Evolutionary conservation across 2,888 invertebrate species (phyloP).

Genomic region (Amiota mariae): DNA sequence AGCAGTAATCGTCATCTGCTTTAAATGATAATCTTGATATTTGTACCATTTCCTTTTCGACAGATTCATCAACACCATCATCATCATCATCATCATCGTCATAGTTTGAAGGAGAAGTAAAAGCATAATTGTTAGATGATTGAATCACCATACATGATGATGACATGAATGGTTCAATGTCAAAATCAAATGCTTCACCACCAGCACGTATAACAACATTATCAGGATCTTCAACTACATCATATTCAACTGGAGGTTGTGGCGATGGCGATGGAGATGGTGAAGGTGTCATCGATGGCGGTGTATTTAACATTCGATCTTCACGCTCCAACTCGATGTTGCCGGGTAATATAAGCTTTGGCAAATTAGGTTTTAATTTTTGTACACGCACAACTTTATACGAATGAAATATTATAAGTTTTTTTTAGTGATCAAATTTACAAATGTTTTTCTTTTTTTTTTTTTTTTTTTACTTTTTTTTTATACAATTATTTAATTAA

Average conservation of each 20-base stretch:
- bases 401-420: slow-evolving; percentile 38
- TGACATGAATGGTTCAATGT: slow-evolving; percentile 32
- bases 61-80: neutral
- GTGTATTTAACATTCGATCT: slow-evolving; percentile 38
- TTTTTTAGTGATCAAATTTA: slow-evolving; percentile 12
- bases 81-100: slow-evolving; percentile 8
- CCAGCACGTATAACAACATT: slow-evolving; percentile 66
- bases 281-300: slow-evolving; percentile 67
- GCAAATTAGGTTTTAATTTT: slow-evolving; percentile 73
- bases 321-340: slow-evolving; percentile 67
- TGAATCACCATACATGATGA: slow-evolving; percentile 37
- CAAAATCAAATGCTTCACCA: slow-evolving; percentile 64
- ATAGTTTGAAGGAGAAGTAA: neutral
- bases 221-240: slow-evolving; percentile 73
- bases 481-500: slow-evolving; percentile 2
- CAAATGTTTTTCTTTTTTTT: neutral
- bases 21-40: slow-evolving; percentile 31
- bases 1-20: slow-evolving; percentile 65
- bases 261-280: slow-evolving; percentile 71
- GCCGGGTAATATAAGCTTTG: slow-evolving; percentile 72
- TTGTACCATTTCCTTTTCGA: slow-evolving; percentile 1
- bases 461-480: slow-evolving; percentile 25
- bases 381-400: slow-evolving; percentile 72
- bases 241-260: slow-evolving; percentile 67
- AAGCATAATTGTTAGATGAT: slow-evolving; percentile 49